These are phyloP conservation scores for Sciaenops ocellatus DNA, from an alignment of 2,797 vertebrate genomes.

Conservation along the genomic window DNA sequence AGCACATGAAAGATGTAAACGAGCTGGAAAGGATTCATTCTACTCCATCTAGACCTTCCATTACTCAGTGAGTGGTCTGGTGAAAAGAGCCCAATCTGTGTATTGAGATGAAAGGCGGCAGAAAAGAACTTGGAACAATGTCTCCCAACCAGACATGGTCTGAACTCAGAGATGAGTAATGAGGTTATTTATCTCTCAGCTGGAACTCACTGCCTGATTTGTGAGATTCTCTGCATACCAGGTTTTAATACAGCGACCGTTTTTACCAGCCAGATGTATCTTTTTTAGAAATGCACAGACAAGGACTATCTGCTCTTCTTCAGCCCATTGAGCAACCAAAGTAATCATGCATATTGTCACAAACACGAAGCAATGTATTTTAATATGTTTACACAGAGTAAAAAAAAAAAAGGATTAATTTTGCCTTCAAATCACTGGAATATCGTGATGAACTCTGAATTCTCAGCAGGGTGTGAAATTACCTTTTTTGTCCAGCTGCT, in stretches of 20 bases:
- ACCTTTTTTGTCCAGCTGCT: neutral
- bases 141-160: conserved; percentile 50
- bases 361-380: conserved; percentile 32
- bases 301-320: conserved; percentile 24
- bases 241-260: conserved; percentile 39
- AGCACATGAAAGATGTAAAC: conserved; percentile 45
- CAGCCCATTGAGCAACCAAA: conserved; percentile 15
- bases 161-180: conserved; percentile 63
- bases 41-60: conserved; percentile 49
- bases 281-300: conserved; percentile 39
- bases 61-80: conserved; percentile 48
- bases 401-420: conserved; percentile 15
- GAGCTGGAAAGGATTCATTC: conserved; percentile 42
- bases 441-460: conserved; percentile 7
- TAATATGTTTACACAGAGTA: conserved; percentile 19
- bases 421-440: conserved; percentile 3
- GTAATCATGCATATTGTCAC: conserved; percentile 27
- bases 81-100: conserved; percentile 67
- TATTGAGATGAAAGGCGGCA: conserved; percentile 68
- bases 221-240: conserved; percentile 57
- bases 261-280: conserved; percentile 55
- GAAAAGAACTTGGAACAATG: conserved; percentile 46
- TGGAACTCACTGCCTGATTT: conserved; percentile 56
- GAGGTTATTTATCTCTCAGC: conserved; percentile 72
- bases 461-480: conserved; percentile 30